Base-by-base conservation (phyloP, 2,888 invertebrate species). In the Copidosoma aretas region DNA sequence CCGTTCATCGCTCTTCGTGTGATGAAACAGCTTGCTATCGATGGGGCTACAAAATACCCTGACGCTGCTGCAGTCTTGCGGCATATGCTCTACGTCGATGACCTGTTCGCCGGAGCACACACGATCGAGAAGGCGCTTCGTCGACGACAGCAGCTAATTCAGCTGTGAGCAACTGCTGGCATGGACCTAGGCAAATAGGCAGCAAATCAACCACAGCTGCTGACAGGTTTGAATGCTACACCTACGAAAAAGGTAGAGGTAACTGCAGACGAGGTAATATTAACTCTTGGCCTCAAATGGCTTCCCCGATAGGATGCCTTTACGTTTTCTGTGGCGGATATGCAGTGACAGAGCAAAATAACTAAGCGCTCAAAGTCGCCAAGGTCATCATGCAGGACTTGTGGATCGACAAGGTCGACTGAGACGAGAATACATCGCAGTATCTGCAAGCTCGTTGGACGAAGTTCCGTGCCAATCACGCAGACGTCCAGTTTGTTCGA, bases 221-320 rank as follows among this genome's bases (percentile, higher is more conserved):
- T 58, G 21, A 4, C 19, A 39, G 43, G 41, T 41, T n/a, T 57
- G n/a, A 39, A 8, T 10, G 17, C 12, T 10, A 24, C 21, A 57
- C 10, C 10, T 1, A n/a, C n/a, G 8, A 17, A 15, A 14, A 39
- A 32, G n/a, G 14, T 57, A 17, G 14, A 21, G 1, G 39, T 24
- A 5, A 8, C 5, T 10, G 32, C 57, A 5, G 19, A 39, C 39
- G 14, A 57, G 12, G 19, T 39, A 1, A 39, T 57, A 17, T 57
- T 39, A 10, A 57, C 57, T 12, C 19, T 57, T 14, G 57, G 57
- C 14, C 57, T 57, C 57, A 57, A 39, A 19, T 57, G 57, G 57
- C 49, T 49, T 49, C 49, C 10, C 49, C 4, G 10, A 19, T 3
- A 49, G 17, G 49, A 49, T 19, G 49, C 49, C 15, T 49, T 49